Conservation (phyloP, 2,888 invertebrate genomes). For the Sphaerophoria rueppellii region DNA sequence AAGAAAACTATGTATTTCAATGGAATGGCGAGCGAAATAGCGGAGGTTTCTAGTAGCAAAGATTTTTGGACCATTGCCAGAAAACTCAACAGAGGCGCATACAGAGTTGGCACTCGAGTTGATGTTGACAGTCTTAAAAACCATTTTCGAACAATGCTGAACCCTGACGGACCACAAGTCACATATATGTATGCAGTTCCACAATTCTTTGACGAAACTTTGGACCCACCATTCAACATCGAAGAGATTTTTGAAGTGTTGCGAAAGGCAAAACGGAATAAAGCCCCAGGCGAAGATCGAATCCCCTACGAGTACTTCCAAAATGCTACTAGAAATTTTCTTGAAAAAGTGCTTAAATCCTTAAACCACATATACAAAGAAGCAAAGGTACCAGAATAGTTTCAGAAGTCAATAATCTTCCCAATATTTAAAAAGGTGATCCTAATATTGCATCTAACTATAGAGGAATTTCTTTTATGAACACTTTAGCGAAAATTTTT, state of each 20-base stretch:
- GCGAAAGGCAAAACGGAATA: neutral
- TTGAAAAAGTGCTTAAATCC: too few relatives aligned
- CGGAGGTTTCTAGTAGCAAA: neutral
- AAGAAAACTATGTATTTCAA: neutral
- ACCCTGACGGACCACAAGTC: neutral
- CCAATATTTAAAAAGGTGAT: too few relatives aligned
- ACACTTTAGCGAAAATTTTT: too few relatives aligned
- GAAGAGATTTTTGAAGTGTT: neutral
- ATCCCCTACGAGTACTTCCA: too few relatives aligned
- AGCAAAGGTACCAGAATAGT: too few relatives aligned
- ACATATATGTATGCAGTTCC: neutral
- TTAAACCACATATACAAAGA: too few relatives aligned
- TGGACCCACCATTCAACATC: neutral
- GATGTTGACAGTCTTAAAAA: neutral
- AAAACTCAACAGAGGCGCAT: neutral
- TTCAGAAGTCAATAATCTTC: too few relatives aligned
- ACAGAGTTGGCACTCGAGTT: neutral
- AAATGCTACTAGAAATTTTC: too few relatives aligned
- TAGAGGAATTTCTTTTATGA: too few relatives aligned
- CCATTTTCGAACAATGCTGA: neutral
- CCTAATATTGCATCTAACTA: too few relatives aligned
- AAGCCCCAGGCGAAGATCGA: neutral
- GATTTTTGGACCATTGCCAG: too few relatives aligned
- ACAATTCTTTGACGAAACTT: neutral
- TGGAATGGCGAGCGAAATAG: constrained; percentile 1